phyloP scores from a whole-genome alignment of 1,140 invertebrate species.

The Argopecten irradians region DNA sequence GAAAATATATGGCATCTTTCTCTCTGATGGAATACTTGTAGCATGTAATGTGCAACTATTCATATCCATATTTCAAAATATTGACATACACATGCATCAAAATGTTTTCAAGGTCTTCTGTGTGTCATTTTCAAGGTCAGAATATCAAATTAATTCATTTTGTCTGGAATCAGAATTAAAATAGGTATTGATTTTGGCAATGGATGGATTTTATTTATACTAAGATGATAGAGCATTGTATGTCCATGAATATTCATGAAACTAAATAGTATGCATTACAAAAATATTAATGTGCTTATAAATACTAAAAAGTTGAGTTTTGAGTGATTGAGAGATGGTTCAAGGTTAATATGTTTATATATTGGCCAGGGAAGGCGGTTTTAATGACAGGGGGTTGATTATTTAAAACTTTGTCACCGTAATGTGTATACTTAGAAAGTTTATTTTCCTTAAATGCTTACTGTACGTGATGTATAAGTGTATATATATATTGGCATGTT shows the following conservation, averaged over 20 bases:
- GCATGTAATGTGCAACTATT: too few species aligned
- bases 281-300: not conserved
- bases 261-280: not conserved
- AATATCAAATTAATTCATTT: constrained; percentile 19
- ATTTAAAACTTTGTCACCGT: not conserved
- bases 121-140: not conserved
- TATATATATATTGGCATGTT: not conserved
- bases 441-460: not conserved
- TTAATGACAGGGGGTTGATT: not conserved
- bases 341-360: not conserved
- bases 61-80: not conserved
- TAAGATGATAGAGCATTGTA: constrained; percentile 2
- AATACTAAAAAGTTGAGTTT: not conserved
- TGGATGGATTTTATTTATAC: not conserved
- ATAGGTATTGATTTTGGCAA: not conserved
- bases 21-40: too few species aligned
- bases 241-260: not conserved
- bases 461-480: not conserved
- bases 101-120: not conserved
- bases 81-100: not conserved
- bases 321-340: not conserved
- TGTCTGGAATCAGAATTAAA: constrained; percentile 3
- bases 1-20: too few species aligned
- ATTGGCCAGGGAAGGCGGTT: not conserved
- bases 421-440: not conserved